phyloP scores from a whole-genome alignment of 1,140 invertebrate genomes.

The Heliconius hewitsoni region DNA sequence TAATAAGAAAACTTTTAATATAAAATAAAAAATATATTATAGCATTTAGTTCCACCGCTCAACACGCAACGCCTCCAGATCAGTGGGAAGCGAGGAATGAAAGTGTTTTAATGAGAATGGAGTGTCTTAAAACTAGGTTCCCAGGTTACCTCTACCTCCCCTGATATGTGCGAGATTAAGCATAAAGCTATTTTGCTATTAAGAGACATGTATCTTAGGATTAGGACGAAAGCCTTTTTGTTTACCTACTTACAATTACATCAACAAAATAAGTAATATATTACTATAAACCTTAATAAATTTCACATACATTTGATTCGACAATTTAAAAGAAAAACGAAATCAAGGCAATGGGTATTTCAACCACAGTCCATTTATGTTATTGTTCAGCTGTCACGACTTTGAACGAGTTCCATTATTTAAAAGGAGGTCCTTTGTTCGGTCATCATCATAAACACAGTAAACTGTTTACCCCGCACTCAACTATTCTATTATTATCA shows the following conservation, averaged over 20 bases:
- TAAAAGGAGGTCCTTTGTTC: slow-evolving; percentile 15
- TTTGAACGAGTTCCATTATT: slow-evolving; percentile 7
- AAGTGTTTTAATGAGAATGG: too few species aligned
- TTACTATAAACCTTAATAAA: background rate
- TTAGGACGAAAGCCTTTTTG: background rate
- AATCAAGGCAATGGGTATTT: slow-evolving; percentile 10
- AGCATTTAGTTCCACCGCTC: too few species aligned
- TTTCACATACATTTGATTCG: background rate
- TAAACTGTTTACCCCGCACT: slow-evolving; percentile 7
- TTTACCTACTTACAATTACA: background rate
- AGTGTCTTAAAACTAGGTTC: too few species aligned
- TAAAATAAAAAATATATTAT: too few species aligned
- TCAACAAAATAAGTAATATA: background rate
- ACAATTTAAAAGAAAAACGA: background rate
- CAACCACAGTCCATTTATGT: slow-evolving; percentile 13
- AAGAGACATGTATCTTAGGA: too few species aligned
- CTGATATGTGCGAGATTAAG: too few species aligned
- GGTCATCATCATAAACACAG: background rate
- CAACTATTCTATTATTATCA: background rate
- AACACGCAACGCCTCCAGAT: too few species aligned
- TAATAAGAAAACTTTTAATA: background rate
- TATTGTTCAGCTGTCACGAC: slow-evolving; percentile 13
- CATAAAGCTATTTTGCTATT: too few species aligned
- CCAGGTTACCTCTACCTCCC: too few species aligned
- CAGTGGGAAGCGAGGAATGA: too few species aligned